These are phyloP conservation scores for Tribolium freemani DNA, from an alignment of 2,888 invertebrate genomes.

Conservation along the genomic window DNA sequence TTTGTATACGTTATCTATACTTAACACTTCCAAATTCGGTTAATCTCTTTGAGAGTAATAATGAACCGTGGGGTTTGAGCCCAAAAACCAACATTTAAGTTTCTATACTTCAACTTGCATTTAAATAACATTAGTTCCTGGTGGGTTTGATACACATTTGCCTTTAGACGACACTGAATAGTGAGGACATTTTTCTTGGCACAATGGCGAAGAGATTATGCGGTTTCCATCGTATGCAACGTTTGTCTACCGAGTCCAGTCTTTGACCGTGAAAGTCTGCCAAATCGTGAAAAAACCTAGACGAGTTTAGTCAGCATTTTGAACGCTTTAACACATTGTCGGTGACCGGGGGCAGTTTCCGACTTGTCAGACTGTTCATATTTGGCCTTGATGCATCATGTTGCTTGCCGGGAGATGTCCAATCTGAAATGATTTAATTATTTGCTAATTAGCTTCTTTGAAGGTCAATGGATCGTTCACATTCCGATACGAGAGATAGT, in stretches of 20 bases:
- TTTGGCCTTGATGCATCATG: slow-evolving; percentile 11
- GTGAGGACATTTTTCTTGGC: slow-evolving; percentile 6
- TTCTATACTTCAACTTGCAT: not conserved
- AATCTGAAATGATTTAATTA: slow-evolving; percentile 1
- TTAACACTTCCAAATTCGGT: slow-evolving; percentile 33
- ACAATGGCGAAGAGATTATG: not conserved
- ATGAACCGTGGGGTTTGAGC: slow-evolving; percentile 4
- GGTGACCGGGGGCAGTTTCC: not conserved
- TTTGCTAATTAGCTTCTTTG: not conserved
- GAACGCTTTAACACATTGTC: slow-evolving; percentile 27
- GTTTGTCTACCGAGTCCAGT: not conserved
- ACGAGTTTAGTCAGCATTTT: slow-evolving; percentile 30
- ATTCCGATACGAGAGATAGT: not conserved
- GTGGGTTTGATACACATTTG: not conserved
- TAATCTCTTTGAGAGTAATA: slow-evolving; percentile 28
- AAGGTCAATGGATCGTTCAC: not conserved
- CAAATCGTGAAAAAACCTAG: slow-evolving; percentile 27
- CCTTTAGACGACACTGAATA: not conserved
- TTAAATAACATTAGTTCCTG: not conserved
- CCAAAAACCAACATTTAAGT: not conserved
- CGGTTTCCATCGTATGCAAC: slow-evolving; percentile 1
- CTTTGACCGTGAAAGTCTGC: slow-evolving; percentile 19
- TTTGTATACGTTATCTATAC: slow-evolving; percentile 22
- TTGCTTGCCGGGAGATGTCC: not conserved
- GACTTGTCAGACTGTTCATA: not conserved